Conservation (phyloP, 2,797 vertebrate genomes). For the Pteropus rufus region DNA sequence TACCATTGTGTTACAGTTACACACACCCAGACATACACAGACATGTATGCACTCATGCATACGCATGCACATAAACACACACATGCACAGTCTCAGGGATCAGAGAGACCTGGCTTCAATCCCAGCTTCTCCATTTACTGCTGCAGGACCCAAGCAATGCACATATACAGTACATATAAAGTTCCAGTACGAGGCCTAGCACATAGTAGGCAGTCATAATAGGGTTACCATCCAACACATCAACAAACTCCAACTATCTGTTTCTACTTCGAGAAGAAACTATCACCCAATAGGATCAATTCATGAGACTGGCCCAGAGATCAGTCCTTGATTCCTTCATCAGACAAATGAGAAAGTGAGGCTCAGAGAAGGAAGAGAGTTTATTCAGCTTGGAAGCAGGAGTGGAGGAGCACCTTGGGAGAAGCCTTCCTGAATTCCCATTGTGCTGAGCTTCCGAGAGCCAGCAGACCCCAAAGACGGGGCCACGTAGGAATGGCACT, state of each 20-base stretch:
- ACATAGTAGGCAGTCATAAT: background rate
- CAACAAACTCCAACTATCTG: background rate
- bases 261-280: background rate
- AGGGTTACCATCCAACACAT: background rate
- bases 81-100: background rate
- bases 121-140: background rate
- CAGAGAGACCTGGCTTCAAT: background rate
- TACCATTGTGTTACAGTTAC: background rate
- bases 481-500: background rate
- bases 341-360: background rate
- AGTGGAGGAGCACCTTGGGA: background rate
- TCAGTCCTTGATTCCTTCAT: background rate
- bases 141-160: background rate
- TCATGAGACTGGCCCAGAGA: background rate
- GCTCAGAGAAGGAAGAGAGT: background rate
- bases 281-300: background rate
- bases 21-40: background rate
- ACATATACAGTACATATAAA: fast-evolving
- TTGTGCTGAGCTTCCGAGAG: background rate
- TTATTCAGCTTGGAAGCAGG: background rate
- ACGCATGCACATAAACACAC: background rate
- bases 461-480: background rate
- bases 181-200: background rate
- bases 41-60: background rate
- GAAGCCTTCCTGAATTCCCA: background rate